These are phyloP conservation scores for Luffia ferchaultella DNA, from an alignment of 2,888 invertebrate genomes.

Conservation along the genomic window DNA sequence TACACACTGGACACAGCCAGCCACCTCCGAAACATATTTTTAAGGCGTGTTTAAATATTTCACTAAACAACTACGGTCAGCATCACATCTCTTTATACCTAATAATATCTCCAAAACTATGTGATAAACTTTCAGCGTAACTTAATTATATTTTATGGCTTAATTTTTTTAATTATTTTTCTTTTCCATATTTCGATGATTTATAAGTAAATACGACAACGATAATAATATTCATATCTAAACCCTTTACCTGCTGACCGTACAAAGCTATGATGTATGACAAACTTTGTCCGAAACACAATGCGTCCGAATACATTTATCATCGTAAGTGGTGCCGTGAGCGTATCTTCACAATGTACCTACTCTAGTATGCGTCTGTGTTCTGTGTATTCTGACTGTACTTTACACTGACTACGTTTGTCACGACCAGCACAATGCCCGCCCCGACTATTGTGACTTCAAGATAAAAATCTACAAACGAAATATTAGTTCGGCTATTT, in stretches of 20 bases:
- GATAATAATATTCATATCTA: neutral
- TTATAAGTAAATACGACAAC: neutral
- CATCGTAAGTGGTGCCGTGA: slow-evolving; percentile 47
- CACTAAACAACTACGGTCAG: slow-evolving; percentile 33
- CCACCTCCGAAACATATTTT: slow-evolving; percentile 41
- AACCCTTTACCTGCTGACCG: slow-evolving; percentile 21
- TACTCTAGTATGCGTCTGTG: slow-evolving; percentile 2
- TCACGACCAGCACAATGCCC: slow-evolving; percentile 5
- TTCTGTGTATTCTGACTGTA: slow-evolving; percentile 1
- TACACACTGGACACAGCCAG: slow-evolving; percentile 35
- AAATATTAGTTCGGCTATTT: slow-evolving; percentile 4
- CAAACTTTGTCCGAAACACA: slow-evolving; percentile 20
- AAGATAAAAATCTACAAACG: slow-evolving; percentile 8
- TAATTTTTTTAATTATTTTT: neutral
- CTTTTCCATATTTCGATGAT: neutral
- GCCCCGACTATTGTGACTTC: slow-evolving; percentile 5
- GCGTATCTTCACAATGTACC: slow-evolving; percentile 18
- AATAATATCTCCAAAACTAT: too few species aligned
- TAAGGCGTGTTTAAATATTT: slow-evolving; percentile 30
- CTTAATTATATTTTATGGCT: neutral
- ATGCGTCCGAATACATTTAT: slow-evolving; percentile 47
- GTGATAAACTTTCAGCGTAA: too few species aligned
- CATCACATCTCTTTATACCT: slow-evolving; percentile 15
- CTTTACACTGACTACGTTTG: slow-evolving; percentile 5
- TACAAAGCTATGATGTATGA: slow-evolving; percentile 21